Evolutionary conservation across 2,888 invertebrate genomes (phyloP).

Genomic region (Lepidocyrtoides sp.): DNA sequence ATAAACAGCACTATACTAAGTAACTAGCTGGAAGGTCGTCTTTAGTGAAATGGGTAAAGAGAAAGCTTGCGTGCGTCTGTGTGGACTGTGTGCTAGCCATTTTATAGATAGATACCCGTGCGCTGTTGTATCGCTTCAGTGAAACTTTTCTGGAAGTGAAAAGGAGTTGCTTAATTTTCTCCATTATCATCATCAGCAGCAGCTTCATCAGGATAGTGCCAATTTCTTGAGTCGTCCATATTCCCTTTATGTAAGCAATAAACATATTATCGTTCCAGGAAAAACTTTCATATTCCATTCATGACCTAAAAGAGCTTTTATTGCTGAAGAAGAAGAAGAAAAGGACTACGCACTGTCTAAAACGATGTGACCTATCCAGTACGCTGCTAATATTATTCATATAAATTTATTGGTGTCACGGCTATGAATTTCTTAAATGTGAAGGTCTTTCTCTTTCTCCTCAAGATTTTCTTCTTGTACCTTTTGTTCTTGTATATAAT

Average conservation of each 20-base stretch:
- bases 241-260: conserved; percentile 40
- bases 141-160: conserved; percentile 43
- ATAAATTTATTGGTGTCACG: background rate
- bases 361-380: too few species aligned
- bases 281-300: conserved; percentile 21
- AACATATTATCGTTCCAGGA: background rate
- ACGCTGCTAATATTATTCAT: too few species aligned
- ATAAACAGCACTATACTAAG: conserved; percentile 13
- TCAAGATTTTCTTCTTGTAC: background rate
- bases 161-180: conserved; percentile 59
- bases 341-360: too few species aligned
- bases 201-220: conserved; percentile 50
- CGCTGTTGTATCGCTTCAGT: conserved; percentile 17
- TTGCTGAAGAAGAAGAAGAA: background rate
- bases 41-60: conserved; percentile 42
- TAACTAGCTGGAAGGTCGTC: conserved; percentile 25
- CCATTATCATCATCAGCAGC: conserved; percentile 49
- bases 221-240: conserved; percentile 42
- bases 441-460: conserved; percentile 9
- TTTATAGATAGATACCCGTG: background rate
- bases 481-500: background rate
- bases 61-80: background rate
- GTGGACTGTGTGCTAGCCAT: background rate
- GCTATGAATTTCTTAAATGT: conserved; percentile 21
- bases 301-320: background rate